Base-by-base conservation (phyloP, 2,797 vertebrate genomes). In the Leptodactylus fallax region DNA sequence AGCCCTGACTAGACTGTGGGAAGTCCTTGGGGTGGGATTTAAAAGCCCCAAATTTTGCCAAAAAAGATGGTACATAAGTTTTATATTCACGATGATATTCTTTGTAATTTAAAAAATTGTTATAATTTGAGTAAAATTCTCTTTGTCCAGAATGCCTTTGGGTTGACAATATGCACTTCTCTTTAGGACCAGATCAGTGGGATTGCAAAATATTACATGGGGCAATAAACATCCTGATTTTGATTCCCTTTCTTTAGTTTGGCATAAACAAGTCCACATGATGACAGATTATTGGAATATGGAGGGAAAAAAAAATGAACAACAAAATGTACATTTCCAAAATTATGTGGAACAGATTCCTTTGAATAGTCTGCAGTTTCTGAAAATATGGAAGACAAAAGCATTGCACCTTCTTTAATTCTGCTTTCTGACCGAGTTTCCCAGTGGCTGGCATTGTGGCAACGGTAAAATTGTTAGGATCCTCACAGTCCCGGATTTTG, bases 401-500 rank as follows among this genome's bases (percentile, higher is more conserved):
- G 60, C 0, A 45, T 12, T 9, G 79, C 87, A 98, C 97, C 96
- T 97, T 97, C 79, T 91, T 95, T 12, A 92, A 91, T 0, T 94
- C 92, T 0, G 92, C 88, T 90, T 94, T 96, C 69, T 93, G 94
- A 0, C 90, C 56, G 0, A 89, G 85, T 78, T 96, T 97, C 60
- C 94, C 95, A 0, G 96, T 53, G 0, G 96, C 92, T 0, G 96
- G 93, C 7, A 98, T 93, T 0, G 95, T 93, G 6, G 96, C 90
- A 27, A 98, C 95, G 6, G 97, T 93, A 90, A 99, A 97, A 92
- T 95, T 97, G 79, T 96, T 97, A 0, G 96, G 96, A 90, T 99
- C 98, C 90, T 99, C 98, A 45, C 97, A 92, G 93, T 98, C 97
- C 17, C 97, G 95, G 90, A 98, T 98, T 95, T 97, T 98, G 0